Conservation (phyloP, 2,888 invertebrate genomes). For the Chloroclystis v-ata region DNA sequence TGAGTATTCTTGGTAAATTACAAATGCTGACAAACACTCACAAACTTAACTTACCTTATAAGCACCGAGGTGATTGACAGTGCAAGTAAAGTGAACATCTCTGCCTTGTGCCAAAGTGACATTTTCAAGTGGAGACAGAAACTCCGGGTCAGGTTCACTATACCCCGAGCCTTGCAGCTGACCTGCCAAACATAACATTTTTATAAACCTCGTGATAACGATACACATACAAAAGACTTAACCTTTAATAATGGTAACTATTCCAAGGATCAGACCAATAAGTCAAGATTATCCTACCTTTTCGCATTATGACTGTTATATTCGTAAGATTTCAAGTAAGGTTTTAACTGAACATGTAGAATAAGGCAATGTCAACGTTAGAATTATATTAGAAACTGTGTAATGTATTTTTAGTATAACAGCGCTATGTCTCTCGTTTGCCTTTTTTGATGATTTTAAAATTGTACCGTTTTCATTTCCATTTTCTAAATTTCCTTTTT, state of each 20-base stretch:
- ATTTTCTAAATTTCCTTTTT: too few species aligned
- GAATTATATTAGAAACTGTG: too few species aligned
- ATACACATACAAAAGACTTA: conserved; percentile 1
- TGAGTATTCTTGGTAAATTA: too few species aligned
- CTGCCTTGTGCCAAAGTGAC: conserved; percentile 91
- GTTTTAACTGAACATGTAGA: too few species aligned
- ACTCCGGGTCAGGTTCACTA: conserved; percentile 81
- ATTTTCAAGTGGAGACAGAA: conserved; percentile 90
- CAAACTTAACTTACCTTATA: conserved; percentile 87
- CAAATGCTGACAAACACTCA: too few species aligned
- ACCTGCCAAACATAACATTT: conserved; percentile 41
- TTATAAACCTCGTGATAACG: too few species aligned
- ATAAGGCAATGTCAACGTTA: too few species aligned
- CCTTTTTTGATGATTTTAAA: too few species aligned
- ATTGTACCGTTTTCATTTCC: too few species aligned
- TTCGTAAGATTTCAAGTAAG: background rate
- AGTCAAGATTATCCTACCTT: background rate
- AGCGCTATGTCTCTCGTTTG: too few species aligned
- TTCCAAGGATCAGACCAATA: background rate
- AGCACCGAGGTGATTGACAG: conserved; percentile 90
- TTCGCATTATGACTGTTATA: background rate
- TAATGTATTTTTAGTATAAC: too few species aligned
- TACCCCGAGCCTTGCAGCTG: conserved; percentile 69
- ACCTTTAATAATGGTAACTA: background rate
- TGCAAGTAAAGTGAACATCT: conserved; percentile 92